Conservation (phyloP, 2,888 invertebrate species). For the Cotesia congregata region DNA sequence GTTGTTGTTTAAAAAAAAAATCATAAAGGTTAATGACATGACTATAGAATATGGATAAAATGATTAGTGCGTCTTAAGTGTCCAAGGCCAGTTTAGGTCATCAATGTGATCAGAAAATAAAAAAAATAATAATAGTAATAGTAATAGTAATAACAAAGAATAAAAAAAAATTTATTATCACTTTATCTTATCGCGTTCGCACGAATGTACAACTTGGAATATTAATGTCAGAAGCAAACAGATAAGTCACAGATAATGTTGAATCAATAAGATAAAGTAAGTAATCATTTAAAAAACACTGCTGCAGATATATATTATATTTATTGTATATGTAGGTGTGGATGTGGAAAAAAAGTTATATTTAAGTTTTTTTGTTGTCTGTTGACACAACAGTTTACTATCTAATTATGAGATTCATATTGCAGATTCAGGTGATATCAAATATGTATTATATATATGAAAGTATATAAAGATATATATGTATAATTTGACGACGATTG, state of each 20-base stretch:
- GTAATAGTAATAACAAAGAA: not conserved
- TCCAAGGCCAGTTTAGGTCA: conserved; percentile 14
- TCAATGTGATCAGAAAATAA: conserved; percentile 4
- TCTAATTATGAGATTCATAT: not conserved
- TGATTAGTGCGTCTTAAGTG: not conserved
- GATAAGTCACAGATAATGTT: conserved; percentile 54
- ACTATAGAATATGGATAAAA: not conserved
- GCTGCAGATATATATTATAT: conserved; percentile 19
- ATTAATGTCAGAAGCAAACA: conserved; percentile 57
- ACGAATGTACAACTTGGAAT: conserved; percentile 44
- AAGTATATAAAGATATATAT: not conserved
- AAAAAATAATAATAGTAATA: not conserved
- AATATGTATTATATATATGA: not conserved
- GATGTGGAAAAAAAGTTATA: not conserved
- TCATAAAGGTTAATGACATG: not conserved
- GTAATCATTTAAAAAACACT: conserved; percentile 9
- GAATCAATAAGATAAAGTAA: conserved; percentile 38
- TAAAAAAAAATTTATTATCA: not conserved
- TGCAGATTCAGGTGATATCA: not conserved
- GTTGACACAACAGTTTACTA: not conserved
- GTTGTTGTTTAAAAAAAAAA: not conserved
- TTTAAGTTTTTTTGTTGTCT: not conserved
- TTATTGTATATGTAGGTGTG: not conserved
- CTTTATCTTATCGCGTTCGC: conserved; percentile 55
- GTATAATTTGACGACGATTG: not conserved